phyloP scores from a whole-genome alignment of 2,113 vertebrate genomes.

The Erythrolamprus reginae region DNA sequence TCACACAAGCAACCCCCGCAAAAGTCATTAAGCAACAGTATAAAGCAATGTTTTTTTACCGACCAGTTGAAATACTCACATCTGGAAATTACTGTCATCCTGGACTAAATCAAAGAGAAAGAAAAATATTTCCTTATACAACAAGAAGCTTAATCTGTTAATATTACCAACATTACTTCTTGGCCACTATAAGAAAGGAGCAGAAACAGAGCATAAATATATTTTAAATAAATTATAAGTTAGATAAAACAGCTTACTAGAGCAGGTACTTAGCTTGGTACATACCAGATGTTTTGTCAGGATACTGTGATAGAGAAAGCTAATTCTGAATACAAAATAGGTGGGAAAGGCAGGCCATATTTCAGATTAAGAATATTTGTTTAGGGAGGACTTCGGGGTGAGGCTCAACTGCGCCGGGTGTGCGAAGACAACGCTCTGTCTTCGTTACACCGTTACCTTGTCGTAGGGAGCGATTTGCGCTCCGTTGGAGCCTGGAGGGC shows the following conservation, averaged over 20 bases:
- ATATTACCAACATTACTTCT: background rate
- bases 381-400: too few relatives aligned
- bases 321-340: background rate
- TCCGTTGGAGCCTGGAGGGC: too few relatives aligned
- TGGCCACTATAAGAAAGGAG: background rate
- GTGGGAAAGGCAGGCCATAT: background rate
- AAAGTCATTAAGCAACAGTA: background rate
- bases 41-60: background rate
- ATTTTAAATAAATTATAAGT: background rate
- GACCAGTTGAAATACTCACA: background rate
- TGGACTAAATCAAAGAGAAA: background rate
- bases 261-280: background rate
- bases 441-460: too few relatives aligned
- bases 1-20: background rate
- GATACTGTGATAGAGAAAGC: background rate
- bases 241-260: background rate
- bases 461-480: too few relatives aligned
- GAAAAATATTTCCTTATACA: background rate
- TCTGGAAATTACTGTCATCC: background rate
- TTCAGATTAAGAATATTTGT: background rate
- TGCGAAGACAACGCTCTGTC: too few relatives aligned
- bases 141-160: background rate
- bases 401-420: too few relatives aligned
- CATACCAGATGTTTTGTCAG: background rate
- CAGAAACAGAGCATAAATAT: background rate